Conservation (phyloP, 2,888 invertebrate genomes). For the Pandemis cinnamomeana region DNA sequence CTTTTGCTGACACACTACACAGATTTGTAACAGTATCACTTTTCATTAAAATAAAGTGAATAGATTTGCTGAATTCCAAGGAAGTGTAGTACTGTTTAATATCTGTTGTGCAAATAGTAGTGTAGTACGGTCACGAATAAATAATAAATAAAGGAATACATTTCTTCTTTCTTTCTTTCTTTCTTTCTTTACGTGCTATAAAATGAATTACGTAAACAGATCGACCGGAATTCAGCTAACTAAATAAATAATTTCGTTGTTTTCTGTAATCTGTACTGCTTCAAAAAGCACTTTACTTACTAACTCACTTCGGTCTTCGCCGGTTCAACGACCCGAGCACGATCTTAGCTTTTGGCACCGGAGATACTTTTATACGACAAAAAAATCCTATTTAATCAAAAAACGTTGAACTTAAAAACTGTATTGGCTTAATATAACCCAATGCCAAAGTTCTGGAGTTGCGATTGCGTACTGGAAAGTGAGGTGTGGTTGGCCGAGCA, state of each 20-base stretch:
- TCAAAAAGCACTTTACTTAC: background rate
- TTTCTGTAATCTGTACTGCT: constrained; percentile 25
- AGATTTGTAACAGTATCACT: background rate
- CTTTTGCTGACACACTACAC: constrained; percentile 17
- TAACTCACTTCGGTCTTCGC: too few relatives aligned
- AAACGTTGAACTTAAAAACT: too few relatives aligned
- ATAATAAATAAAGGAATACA: too few relatives aligned
- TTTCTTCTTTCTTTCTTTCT: too few relatives aligned
- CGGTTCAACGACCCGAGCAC: too few relatives aligned
- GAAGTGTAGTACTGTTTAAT: background rate
- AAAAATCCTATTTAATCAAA: too few relatives aligned
- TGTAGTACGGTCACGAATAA: constrained; percentile 63
- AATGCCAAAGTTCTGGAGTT: too few relatives aligned
- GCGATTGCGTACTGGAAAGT: too few relatives aligned
- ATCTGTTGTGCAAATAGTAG: constrained; percentile 46
- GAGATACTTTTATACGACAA: too few relatives aligned
- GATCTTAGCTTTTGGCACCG: too few relatives aligned
- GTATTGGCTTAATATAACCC: too few relatives aligned
- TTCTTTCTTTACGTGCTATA: constrained; percentile 48
- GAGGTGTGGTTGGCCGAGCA: too few relatives aligned
- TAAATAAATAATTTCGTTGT: constrained; percentile 4
- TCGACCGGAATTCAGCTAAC: constrained; percentile 40
- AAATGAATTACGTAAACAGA: constrained; percentile 73
- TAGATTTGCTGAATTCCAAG: background rate
- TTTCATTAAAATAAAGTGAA: background rate